Evolutionary conservation across 2,888 invertebrate species (phyloP), one percentile per base, ranked within the genome.

Genomic region (Acleris sparsana): DNA sequence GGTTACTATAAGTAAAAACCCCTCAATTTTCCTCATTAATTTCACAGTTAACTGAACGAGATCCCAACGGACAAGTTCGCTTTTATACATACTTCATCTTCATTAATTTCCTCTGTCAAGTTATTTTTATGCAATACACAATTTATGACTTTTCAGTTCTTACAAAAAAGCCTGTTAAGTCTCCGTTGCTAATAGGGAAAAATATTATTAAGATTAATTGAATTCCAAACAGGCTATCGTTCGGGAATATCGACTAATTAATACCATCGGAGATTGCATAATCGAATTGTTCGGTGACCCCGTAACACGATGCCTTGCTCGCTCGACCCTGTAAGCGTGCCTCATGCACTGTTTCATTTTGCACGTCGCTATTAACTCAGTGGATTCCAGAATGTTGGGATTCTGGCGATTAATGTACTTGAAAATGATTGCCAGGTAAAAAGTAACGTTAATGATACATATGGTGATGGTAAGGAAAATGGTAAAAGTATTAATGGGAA

Each of bases 221-320:
- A 55, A 43, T n/a, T 20, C n/a, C 20, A 16, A 20, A 46, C 16
- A 44, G 56, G 44, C 11, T n/a, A 46, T 22, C 25, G 17, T 25
- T 3, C 3, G 25, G 39, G 13, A 46, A n/a, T 44, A 46, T 44
- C 44, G 57, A 46, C n/a, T 25, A 57, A 46, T 57, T 46, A 57
- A 46, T 57, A 43, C 18, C 29, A 25, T 58, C 22, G 59, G 51
- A 63, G 68, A 69, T 65, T 43, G 22, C 56, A 51, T 62, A 69
- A 69, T 69, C 63, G 69, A 57, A 55, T 63, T 59, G 64, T 55
- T 44, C 58, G 62, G 44, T 57, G 65, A 53, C 62, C 67, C 55
- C 48, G 53, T 56, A 60, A 65, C 60, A 48, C 52, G 62, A 62
- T 18, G 62, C 65, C 55, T 29, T 49, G 52, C 46, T 33, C 60